Percentiles rank a stretch among this genome's conserved stretches.
These are phyloP conservation scores for Epicampocera succincta DNA, from an alignment of 2,888 invertebrate species.

Conservation along the genomic window DNA sequence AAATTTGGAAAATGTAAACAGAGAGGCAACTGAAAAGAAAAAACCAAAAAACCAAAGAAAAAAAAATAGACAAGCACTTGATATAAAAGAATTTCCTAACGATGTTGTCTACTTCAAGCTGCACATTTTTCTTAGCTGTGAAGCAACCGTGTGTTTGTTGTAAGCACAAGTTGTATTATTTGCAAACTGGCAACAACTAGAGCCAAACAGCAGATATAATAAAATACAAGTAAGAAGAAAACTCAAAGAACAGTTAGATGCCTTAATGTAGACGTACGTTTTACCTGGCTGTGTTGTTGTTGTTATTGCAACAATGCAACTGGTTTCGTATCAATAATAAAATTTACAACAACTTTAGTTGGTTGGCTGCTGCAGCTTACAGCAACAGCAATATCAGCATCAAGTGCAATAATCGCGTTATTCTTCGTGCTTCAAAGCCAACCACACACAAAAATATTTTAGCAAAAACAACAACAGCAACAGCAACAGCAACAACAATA, in stretches of 20 bases:
- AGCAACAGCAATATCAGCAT: slow-evolving; percentile 57
- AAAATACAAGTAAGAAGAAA: slow-evolving; percentile 32
- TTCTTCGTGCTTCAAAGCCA: slow-evolving; percentile 46
- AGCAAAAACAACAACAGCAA: background rate
- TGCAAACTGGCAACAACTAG: slow-evolving; percentile 52
- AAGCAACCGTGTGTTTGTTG: background rate
- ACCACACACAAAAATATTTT: slow-evolving; percentile 16
- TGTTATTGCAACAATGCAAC: slow-evolving; percentile 58
- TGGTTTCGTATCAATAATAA: slow-evolving; percentile 65
- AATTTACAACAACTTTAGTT: slow-evolving; percentile 45
- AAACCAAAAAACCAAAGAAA: too few species aligned
- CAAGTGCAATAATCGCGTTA: slow-evolving; percentile 67
- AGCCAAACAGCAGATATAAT: slow-evolving; percentile 52
- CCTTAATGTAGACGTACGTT: slow-evolving; percentile 65
- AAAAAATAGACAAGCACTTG: slow-evolving; percentile 44
- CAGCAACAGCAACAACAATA: background rate
- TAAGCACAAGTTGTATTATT: slow-evolving; percentile 21
- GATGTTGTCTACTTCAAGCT: slow-evolving; percentile 59
- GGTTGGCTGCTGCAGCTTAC: slow-evolving; percentile 20
- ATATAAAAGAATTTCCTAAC: slow-evolving; percentile 62
- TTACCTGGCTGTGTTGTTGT: slow-evolving; percentile 26
- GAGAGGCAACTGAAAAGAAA: too few species aligned
- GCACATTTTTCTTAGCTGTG: slow-evolving; percentile 38
- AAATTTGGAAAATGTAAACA: slow-evolving; percentile 13
- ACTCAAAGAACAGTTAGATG: slow-evolving; percentile 68